A percentile compares a stretch with the other conserved stretches of the same genome.
Evolutionary conservation across 1,140 invertebrate genomes (phyloP).

Genomic region (Cecropterus lyciades): DNA sequence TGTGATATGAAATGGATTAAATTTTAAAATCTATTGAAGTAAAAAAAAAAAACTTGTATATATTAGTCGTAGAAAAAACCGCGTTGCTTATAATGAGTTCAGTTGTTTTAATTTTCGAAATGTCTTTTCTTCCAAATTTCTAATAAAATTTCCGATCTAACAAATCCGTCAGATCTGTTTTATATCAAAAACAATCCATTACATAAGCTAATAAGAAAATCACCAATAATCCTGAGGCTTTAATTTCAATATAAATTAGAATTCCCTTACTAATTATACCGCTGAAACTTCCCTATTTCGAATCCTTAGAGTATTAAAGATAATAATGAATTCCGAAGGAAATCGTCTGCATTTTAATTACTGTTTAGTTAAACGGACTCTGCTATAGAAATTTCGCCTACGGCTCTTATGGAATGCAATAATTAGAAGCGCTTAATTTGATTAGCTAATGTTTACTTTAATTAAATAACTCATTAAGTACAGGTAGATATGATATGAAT

Average conservation of each 20-base stretch:
- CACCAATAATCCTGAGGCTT: background rate
- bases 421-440: background rate
- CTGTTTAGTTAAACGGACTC: slow-evolving; percentile 18
- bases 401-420: background rate
- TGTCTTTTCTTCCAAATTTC: too few species aligned
- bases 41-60: too few species aligned
- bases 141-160: too few species aligned
- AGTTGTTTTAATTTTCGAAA: too few species aligned
- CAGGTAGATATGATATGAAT: too few species aligned
- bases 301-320: slow-evolving; percentile 13
- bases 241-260: slow-evolving; percentile 25
- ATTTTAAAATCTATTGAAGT: too few species aligned
- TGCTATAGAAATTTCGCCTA: background rate
- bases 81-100: too few species aligned
- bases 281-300: slow-evolving; percentile 7
- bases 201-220: slow-evolving; percentile 1
- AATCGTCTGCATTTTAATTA: slow-evolving; percentile 24
- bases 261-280: slow-evolving; percentile 15
- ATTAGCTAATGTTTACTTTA: background rate
- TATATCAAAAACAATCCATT: background rate
- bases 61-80: too few species aligned
- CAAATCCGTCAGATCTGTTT: too few species aligned
- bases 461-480: too few species aligned
- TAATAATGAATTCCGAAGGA: slow-evolving; percentile 19
- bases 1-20: too few species aligned